Evolutionary conservation across 2,113 vertebrate genomes (phyloP).

Genomic region (Callospermophilus lateralis): DNA sequence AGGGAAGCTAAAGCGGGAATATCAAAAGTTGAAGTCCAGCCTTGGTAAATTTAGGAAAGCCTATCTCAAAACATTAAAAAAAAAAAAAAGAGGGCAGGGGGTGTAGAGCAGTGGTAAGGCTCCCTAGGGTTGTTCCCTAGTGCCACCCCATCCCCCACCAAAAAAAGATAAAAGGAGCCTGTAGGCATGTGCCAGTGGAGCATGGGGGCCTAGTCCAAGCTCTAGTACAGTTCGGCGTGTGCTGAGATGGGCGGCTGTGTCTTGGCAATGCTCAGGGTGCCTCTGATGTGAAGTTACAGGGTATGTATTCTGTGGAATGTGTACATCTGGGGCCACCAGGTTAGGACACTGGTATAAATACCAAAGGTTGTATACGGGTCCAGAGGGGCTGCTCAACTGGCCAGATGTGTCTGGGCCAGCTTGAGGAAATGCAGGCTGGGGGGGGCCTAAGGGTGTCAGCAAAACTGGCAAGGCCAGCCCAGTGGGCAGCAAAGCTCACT

Average conservation of each 20-base stretch:
- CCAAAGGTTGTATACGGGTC: background rate
- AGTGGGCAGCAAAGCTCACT: slow-evolving; percentile 50
- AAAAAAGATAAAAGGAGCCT: background rate
- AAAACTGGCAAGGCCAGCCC: background rate
- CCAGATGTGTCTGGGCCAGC: background rate
- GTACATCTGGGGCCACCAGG: background rate
- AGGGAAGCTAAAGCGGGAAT: background rate
- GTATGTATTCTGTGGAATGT: background rate
- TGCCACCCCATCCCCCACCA: too few relatives aligned
- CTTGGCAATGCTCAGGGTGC: background rate
- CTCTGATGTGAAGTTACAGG: background rate
- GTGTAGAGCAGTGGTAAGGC: background rate
- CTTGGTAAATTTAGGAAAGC: background rate
- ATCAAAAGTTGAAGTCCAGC: background rate
- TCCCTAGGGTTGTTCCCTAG: too few relatives aligned
- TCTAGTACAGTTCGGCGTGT: background rate
- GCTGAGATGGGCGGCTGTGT: background rate
- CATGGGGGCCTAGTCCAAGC: background rate
- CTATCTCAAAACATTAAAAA: background rate
- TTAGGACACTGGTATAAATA: background rate
- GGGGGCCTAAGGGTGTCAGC: background rate
- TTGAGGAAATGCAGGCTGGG: background rate
- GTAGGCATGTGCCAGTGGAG: background rate
- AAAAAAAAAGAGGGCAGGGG: background rate
- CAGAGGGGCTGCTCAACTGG: background rate